Evolutionary conservation across 2,113 vertebrate genomes (phyloP), one percentile per base, ranked within the genome.

Genomic region (Lagenorhynchus albirostris): DNA sequence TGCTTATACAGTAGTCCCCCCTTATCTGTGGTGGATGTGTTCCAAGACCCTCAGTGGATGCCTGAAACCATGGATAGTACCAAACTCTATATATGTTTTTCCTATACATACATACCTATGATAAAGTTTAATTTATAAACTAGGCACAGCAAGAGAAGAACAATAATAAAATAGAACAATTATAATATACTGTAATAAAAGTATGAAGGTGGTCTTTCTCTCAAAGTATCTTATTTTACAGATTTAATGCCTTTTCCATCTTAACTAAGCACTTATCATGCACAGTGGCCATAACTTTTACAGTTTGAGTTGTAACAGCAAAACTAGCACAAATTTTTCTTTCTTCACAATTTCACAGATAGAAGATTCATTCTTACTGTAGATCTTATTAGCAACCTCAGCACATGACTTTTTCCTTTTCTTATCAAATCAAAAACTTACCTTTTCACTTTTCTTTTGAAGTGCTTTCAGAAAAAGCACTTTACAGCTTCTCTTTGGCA

Each of bases 21-120:
- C 11, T 14, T 15, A 53, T 23, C 31, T 79, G 47, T 0, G 0
- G 76, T 21, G 13, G 33, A 58, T 0, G 12, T 58, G 77, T 25
- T 80, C 21, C 77, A 58, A 58, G 77, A 80, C 33, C 23, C 33
- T 25, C 11, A 25, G 13, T 58, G 21, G 50, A 80, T 58, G 50
- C 21, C 33, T 36, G 33, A 80, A 80, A 55, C 33, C 33, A 55
- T 79, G 76, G 11, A 55, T 55, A 79, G 76, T 50, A 79, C 76
- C 76, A 79, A 79, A 79, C 21, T 1, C 33, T 80, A 26, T 58
- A 58, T 36, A 58, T 58, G 36, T 25, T 80, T 58, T 80, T 8
- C 33, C 20, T 36, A 36, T 55, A 80, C 21, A 79, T 23, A 55
- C 20, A 80, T 36, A 79, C 47, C 31, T 79, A 58, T 36, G 50